Conservation (phyloP, 2,113 vertebrate species). For the Corynorhinus townsendii region DNA sequence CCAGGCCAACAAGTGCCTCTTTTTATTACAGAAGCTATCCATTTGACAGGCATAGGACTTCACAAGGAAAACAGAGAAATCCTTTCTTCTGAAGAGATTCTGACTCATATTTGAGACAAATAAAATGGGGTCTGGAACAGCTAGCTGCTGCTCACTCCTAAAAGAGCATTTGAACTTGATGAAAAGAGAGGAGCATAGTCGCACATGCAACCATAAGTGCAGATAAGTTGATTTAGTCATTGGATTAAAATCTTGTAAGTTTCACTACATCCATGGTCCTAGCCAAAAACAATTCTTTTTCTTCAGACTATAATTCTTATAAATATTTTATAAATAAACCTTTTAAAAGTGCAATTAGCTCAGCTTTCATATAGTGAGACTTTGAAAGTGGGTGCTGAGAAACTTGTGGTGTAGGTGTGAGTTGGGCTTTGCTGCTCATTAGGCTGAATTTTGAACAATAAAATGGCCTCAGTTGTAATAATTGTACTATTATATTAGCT, state of each 20-base stretch:
- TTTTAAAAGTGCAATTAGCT: neutral
- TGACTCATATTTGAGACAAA: slow-evolving; percentile 29
- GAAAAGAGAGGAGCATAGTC: neutral
- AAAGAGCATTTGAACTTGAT: neutral
- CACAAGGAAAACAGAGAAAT: neutral
- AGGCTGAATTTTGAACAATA: slow-evolving; percentile 28
- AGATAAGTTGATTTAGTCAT: neutral
- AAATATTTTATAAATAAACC: slow-evolving; percentile 27
- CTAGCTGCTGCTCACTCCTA: neutral
- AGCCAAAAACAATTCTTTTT: neutral
- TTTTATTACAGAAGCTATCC: neutral
- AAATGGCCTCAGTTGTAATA: neutral
- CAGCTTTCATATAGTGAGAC: neutral
- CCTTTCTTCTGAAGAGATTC: slow-evolving; percentile 19
- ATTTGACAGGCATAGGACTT: neutral
- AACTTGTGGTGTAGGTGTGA: neutral
- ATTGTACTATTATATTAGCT: neutral
- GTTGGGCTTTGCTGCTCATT: neutral
- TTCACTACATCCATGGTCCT: neutral
- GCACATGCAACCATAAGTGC: neutral
- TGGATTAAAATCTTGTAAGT: neutral
- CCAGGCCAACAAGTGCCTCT: neutral
- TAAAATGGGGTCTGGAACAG: neutral
- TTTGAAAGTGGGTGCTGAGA: slow-evolving; percentile 14
- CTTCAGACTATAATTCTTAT: slow-evolving; percentile 3